Conservation (phyloP, 2,797 vertebrate species). For the Hypotaenidia okinawae region DNA sequence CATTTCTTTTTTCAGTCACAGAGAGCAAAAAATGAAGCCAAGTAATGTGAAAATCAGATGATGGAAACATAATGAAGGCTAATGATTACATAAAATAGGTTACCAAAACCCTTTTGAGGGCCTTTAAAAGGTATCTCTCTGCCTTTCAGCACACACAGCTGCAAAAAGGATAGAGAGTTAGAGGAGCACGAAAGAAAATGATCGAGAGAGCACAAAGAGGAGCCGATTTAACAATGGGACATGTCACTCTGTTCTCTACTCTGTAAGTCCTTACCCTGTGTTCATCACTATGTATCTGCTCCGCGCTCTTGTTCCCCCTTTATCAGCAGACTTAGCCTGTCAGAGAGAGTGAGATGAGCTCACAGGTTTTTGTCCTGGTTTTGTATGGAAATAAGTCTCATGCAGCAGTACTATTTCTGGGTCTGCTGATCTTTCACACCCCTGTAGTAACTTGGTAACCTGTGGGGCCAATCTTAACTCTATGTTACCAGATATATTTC, state of each 20-base stretch:
- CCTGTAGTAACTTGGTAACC: not conserved
- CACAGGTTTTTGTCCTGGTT: not conserved
- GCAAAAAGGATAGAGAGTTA: constrained; percentile 31
- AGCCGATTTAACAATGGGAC: constrained; percentile 51
- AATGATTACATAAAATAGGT: constrained; percentile 57
- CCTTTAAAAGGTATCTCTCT: constrained; percentile 29
- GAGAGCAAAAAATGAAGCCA: constrained; percentile 17
- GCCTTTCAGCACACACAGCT: constrained; percentile 41
- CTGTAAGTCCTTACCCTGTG: constrained; percentile 13
- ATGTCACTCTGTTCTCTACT: constrained; percentile 28
- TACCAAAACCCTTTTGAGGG: constrained; percentile 50
- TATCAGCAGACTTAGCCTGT: constrained; percentile 44
- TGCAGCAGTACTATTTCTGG: not conserved
- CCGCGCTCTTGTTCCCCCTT: not conserved
- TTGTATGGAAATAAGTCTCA: not conserved
- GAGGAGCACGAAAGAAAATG: constrained; percentile 15
- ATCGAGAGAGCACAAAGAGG: constrained; percentile 29
- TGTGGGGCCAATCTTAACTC: not conserved
- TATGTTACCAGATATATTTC: not conserved
- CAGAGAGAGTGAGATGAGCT: not conserved
- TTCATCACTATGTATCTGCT: constrained; percentile 43
- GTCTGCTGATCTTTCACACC: not conserved
- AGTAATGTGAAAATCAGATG: constrained; percentile 46
- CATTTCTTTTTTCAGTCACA: not conserved
- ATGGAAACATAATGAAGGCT: constrained; percentile 57